phyloP scores from a whole-genome alignment of 2,113 vertebrate genomes.

The Ascaphus truei region DNA sequence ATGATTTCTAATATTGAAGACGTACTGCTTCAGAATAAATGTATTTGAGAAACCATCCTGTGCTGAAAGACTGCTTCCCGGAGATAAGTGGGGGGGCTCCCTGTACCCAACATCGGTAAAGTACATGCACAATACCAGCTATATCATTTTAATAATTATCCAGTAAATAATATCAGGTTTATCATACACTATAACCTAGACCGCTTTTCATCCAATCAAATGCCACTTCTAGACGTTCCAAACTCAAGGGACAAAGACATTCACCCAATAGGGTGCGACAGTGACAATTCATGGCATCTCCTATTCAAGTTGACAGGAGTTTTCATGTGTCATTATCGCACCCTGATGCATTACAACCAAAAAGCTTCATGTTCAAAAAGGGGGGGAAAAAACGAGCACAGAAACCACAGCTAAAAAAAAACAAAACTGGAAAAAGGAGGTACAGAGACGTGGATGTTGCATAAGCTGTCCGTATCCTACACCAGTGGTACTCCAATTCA shows the following conservation, averaged over 20 bases:
- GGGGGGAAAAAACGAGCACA: background rate
- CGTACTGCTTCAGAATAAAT: no score
- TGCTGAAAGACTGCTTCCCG: background rate
- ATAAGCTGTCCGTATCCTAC: background rate
- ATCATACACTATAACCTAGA: background rate
- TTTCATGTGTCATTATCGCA: no score
- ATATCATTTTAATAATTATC: background rate
- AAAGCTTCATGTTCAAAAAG: background rate
- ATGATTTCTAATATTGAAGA: no score
- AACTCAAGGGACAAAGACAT: background rate
- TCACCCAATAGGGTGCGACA: no score
- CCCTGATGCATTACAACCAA: no score
- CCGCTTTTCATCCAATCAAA: background rate
- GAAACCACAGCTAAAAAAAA: conserved; percentile 10
- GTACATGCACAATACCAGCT: background rate
- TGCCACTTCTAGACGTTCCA: background rate
- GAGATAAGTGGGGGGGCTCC: background rate
- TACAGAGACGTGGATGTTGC: conserved; percentile 9
- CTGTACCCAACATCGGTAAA: background rate
- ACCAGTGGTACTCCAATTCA: no score
- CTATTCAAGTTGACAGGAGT: no score
- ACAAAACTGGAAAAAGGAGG: background rate
- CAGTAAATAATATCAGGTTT: background rate
- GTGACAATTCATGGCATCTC: no score
- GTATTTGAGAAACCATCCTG: no score